phyloP scores from a whole-genome alignment of 2,113 vertebrate species.

The Erythrocebus patas region DNA sequence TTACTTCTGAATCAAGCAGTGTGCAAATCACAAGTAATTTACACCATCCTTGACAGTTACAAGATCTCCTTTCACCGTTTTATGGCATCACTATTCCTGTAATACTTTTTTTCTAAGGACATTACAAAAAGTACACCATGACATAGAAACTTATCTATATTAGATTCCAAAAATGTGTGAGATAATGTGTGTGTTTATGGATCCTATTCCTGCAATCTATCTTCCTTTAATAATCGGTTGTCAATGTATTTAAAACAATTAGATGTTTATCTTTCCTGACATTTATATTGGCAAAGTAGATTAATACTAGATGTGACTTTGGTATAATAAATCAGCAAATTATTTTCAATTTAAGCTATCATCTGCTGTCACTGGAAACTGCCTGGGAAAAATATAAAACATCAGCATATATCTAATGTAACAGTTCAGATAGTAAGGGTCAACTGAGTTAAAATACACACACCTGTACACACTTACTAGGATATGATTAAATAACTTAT shows the following conservation, averaged over 20 bases:
- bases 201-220: not conserved
- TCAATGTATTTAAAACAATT: conserved; percentile 54
- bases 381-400: not conserved
- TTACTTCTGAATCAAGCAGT: not conserved
- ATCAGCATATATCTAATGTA: not conserved
- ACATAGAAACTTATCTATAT: not conserved
- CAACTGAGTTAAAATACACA: not conserved
- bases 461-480: not conserved
- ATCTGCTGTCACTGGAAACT: conserved; percentile 29
- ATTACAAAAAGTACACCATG: not conserved
- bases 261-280: conserved; percentile 51
- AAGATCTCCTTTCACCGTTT: not conserved
- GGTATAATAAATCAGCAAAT: conserved; percentile 41
- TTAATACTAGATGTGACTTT: conserved; percentile 44
- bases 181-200: not conserved
- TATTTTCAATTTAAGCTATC: conserved; percentile 47
- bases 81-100: not conserved
- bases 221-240: conserved; percentile 18
- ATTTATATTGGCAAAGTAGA: conserved; percentile 28
- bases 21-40: not conserved
- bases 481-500: not conserved
- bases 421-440: not conserved
- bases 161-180: not conserved
- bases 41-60: not conserved
- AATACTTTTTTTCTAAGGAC: not conserved